A percentile compares a stretch with the other conserved stretches of the same genome.
Conservation (phyloP, 2,797 vertebrate species). For the Todus mexicanus region DNA sequence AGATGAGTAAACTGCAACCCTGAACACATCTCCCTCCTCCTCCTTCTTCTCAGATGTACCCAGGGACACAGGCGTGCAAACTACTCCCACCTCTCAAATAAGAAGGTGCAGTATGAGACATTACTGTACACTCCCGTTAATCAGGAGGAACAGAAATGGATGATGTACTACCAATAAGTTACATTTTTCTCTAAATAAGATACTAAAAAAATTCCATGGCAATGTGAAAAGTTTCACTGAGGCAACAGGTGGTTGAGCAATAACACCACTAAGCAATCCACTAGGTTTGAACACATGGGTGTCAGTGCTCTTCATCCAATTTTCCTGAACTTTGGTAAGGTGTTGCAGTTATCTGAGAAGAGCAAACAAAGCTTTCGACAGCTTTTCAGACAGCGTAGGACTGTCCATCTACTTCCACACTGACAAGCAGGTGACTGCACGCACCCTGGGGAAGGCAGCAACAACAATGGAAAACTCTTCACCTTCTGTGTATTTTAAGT, state of each 20-base stretch:
- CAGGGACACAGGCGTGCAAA: neutral
- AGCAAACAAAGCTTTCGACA: slow-evolving; percentile 43
- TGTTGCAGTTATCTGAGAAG: neutral
- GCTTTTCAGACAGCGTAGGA: neutral
- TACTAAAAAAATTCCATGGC: neutral
- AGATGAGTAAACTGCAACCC: neutral
- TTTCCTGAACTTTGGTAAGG: slow-evolving; percentile 59
- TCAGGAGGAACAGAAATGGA: neutral
- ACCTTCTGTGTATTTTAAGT: neutral
- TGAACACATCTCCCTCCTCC: neutral
- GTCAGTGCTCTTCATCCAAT: neutral
- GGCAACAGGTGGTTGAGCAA: slow-evolving; percentile 24
- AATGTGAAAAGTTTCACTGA: neutral
- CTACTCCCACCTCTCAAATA: neutral
- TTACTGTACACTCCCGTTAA: neutral
- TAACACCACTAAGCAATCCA: neutral
- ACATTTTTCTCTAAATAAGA: neutral
- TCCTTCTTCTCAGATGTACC: neutral
- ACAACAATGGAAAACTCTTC: neutral
- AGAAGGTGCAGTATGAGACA: neutral
- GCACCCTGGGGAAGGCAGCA: neutral
- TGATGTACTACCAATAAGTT: neutral
- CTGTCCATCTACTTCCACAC: neutral
- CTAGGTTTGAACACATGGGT: neutral
- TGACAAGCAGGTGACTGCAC: neutral